These are phyloP conservation scores for Solenopsis fugax DNA, from an alignment of 1,140 invertebrate species.

Conservation along the genomic window DNA sequence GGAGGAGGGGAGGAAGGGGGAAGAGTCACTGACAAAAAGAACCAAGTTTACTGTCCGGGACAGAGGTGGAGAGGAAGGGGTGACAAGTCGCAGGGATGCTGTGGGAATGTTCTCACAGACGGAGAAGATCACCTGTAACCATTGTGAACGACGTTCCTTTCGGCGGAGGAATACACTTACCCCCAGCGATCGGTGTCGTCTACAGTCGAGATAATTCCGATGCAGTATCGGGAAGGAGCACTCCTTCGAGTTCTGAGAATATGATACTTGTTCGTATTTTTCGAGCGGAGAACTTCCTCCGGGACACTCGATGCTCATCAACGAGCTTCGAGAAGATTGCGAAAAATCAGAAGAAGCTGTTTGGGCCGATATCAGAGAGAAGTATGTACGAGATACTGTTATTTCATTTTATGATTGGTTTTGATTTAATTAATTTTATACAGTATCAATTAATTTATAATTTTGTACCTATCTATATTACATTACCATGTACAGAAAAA, in stretches of 20 bases:
- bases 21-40: constrained; percentile 62
- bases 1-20: constrained; percentile 38
- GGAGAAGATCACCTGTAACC: constrained; percentile 82
- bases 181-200: constrained; percentile 74
- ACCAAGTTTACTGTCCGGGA: constrained; percentile 69
- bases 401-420: background rate
- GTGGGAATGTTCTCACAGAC: constrained; percentile 85
- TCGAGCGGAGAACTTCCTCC: background rate
- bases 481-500: too few species aligned
- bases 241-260: background rate
- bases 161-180: constrained; percentile 45
- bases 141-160: constrained; percentile 62
- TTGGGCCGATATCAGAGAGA: background rate
- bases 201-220: constrained; percentile 40
- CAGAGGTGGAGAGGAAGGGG: constrained; percentile 72
- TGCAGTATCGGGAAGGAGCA: background rate
- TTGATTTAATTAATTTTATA: constrained; percentile 12
- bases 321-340: background rate
- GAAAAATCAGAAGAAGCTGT: background rate
- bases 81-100: constrained; percentile 81
- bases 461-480: background rate
- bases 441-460: background rate
- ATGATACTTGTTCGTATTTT: constrained; percentile 33
- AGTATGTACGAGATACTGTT: background rate
- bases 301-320: background rate